phyloP scores from a whole-genome alignment of 2,888 invertebrate species.

The Lutraria lutraria region DNA sequence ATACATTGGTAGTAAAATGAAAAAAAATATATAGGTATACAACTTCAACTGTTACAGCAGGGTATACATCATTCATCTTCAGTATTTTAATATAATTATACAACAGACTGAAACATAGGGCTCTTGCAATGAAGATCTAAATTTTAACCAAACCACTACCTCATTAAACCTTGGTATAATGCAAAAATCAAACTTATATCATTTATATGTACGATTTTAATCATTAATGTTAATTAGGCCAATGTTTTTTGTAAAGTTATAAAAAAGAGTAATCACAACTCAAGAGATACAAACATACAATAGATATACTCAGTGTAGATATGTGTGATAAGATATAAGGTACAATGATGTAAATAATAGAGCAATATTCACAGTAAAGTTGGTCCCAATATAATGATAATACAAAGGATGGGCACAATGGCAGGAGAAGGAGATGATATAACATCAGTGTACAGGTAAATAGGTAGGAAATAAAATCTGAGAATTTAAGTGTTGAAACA shows the following conservation, averaged over 20 bases:
- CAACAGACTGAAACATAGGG: not conserved
- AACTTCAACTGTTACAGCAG: no score
- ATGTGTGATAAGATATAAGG: not conserved
- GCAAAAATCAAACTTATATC: not conserved
- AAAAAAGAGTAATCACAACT: constrained; percentile 10
- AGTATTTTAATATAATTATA: no score
- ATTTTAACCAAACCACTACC: not conserved
- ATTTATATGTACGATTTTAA: not conserved
- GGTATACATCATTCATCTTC: no score
- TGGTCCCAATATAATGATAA: not conserved
- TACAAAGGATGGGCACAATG: not conserved
- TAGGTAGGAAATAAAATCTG: not conserved
- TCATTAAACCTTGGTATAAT: not conserved
- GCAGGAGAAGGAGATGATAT: not conserved
- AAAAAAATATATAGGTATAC: not conserved
- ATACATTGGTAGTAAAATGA: not conserved
- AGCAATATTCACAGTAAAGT: not conserved
- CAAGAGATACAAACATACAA: not conserved
- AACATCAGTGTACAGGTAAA: not conserved
- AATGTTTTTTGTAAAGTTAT: not conserved
- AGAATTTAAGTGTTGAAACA: not conserved
- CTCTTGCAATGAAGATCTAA: not conserved
- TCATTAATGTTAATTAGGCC: not conserved
- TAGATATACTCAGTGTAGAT: not conserved
- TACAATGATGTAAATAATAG: not conserved